Evolutionary conservation across 2,888 invertebrate species (phyloP).

Genomic region (Apotomis betuletana): DNA sequence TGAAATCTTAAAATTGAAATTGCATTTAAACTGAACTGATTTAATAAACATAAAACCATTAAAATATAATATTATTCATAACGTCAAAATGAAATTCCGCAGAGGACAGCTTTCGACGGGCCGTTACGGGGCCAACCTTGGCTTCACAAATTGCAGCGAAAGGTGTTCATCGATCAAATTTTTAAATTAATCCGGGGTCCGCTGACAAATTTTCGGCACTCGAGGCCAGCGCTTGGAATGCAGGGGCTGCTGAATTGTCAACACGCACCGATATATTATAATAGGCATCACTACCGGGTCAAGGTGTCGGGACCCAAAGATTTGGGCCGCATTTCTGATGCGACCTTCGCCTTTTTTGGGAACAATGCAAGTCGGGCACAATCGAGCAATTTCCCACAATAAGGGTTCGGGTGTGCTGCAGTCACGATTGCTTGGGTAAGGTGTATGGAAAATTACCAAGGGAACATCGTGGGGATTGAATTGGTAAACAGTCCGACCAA

Average conservation of each 20-base stretch:
- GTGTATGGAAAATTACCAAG: conserved; percentile 14
- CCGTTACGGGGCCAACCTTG: conserved; percentile 6
- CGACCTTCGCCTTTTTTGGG: conserved; percentile 41
- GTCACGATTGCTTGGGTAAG: conserved; percentile 21
- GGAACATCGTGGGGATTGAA: background rate
- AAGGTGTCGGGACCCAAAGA: conserved; percentile 54
- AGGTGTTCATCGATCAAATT: conserved; percentile 48
- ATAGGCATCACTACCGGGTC: conserved; percentile 52
- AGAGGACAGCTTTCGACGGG: background rate
- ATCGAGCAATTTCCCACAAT: conserved; percentile 35
- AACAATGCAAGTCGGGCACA: conserved; percentile 38
- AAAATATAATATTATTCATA: background rate
- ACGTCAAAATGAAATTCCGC: background rate
- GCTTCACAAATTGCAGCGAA: conserved; percentile 20
- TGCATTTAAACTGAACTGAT: background rate
- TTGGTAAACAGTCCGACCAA: background rate
- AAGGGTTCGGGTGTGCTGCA: conserved; percentile 28
- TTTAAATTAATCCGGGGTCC: conserved; percentile 45
- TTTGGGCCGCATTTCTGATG: conserved; percentile 45
- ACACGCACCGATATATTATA: conserved; percentile 39
- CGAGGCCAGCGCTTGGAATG: conserved; percentile 49
- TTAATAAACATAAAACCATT: background rate
- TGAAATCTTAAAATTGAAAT: too few relatives aligned
- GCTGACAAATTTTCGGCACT: conserved; percentile 59
- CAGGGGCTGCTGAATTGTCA: conserved; percentile 39